phyloP scores from a whole-genome alignment of 2,888 invertebrate genomes.

The Nemotelus pantherinus region DNA sequence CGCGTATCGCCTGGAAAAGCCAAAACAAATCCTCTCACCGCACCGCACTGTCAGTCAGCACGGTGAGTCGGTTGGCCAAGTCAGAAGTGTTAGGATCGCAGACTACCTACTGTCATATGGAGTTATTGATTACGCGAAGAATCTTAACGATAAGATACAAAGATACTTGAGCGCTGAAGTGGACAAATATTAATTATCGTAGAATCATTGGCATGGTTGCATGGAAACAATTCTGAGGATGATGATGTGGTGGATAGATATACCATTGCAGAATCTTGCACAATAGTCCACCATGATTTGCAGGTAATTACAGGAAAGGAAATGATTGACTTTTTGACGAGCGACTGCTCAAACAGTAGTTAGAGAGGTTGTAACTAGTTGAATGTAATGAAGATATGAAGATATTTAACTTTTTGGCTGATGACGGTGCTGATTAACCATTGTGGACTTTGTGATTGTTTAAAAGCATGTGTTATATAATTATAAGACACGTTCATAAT shows the following conservation, averaged over 20 bases:
- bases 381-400: too few relatives aligned
- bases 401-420: neutral
- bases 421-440: conserved; percentile 22
- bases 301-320: conserved; percentile 43
- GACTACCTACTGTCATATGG: neutral
- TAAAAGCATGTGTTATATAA: neutral
- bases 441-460: conserved; percentile 21
- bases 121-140: conserved; percentile 23
- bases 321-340: conserved; percentile 42
- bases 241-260: neutral
- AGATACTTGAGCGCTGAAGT: neutral
- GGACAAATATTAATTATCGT: neutral
- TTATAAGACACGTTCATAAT: neutral
- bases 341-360: neutral
- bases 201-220: neutral
- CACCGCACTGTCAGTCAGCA: too few relatives aligned
- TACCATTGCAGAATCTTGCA: conserved; percentile 37
- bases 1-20: too few relatives aligned
- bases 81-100: too few relatives aligned
- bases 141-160: conserved; percentile 9
- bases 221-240: neutral
- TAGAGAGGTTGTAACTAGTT: too few relatives aligned
- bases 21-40: too few relatives aligned
- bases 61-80: too few relatives aligned
- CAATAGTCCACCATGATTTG: conserved; percentile 15